Conservation (phyloP, 2,888 invertebrate genomes). For the Bugulina stolonifera region DNA sequence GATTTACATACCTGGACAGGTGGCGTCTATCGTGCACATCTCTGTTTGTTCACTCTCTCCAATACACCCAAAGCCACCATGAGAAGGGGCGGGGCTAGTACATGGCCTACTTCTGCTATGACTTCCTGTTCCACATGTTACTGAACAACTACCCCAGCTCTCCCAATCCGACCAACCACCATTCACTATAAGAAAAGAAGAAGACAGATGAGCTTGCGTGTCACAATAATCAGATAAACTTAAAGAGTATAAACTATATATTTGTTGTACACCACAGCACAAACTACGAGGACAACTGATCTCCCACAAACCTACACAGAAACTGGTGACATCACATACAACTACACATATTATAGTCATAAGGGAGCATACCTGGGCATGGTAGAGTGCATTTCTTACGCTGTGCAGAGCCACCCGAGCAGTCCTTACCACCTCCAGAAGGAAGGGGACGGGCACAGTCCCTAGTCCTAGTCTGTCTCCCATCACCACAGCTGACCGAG, state of each 20-base stretch:
- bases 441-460: constrained; percentile 84
- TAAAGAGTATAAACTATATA: no score
- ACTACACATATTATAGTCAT: no score
- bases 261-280: no score
- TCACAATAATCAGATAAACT: no score
- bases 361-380: neutral
- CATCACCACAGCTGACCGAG: constrained; percentile 66
- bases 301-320: no score
- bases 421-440: constrained; percentile 79
- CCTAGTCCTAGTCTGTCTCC: constrained; percentile 74
- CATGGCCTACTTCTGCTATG: constrained; percentile 53
- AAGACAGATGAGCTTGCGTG: no score
- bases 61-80: neutral
- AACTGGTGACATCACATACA: no score
- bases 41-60: neutral
- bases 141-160: constrained; percentile 73
- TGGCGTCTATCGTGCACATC: neutral
- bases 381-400: neutral
- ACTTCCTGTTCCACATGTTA: constrained; percentile 70
- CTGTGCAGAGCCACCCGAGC: constrained; percentile 52
- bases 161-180: constrained; percentile 74
- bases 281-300: no score
- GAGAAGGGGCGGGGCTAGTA: neutral
- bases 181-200: constrained; percentile 39
- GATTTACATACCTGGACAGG: constrained; percentile 1